Percentiles rank a stretch among this genome's conserved stretches.
Conservation (phyloP, 2,888 invertebrate species). For the Syrphus vitripennis region DNA sequence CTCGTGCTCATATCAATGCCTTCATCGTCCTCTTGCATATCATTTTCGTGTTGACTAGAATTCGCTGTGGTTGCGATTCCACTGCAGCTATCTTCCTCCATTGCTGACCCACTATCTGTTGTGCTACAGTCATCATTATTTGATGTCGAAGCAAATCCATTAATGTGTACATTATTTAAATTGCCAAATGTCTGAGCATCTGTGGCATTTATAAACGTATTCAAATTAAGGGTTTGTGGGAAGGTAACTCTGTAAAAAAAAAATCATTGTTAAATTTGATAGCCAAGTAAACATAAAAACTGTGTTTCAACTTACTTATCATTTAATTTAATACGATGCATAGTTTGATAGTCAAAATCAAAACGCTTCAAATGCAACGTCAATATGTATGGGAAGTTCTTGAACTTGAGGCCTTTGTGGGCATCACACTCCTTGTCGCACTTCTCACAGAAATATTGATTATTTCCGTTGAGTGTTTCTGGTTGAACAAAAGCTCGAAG, state of each 20-base stretch:
- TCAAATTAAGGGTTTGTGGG: conserved; percentile 90
- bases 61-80: conserved; percentile 80
- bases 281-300: background rate
- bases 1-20: conserved; percentile 85
- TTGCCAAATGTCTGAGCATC: conserved; percentile 72
- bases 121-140: conserved; percentile 86
- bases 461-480: conserved; percentile 90
- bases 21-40: conserved; percentile 85
- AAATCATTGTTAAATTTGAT: background rate
- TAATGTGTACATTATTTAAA: conserved; percentile 70
- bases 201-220: conserved; percentile 84
- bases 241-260: conserved; percentile 86
- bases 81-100: conserved; percentile 85
- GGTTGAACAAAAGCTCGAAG: conserved; percentile 91
- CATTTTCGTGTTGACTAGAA: conserved; percentile 79
- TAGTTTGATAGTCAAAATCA: conserved; percentile 92
- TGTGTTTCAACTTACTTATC: conserved; percentile 85
- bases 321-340: conserved; percentile 93
- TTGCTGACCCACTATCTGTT: conserved; percentile 87
- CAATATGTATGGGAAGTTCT: conserved; percentile 92
- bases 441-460: conserved; percentile 93
- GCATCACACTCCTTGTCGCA: conserved; percentile 94
- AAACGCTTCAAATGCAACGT: conserved; percentile 94
- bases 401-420: conserved; percentile 93
- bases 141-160: conserved; percentile 75